A percentile compares a stretch with the other conserved stretches of the same genome.
These are phyloP conservation scores for Cathartes aura DNA, from an alignment of 2,113 vertebrate species.

Conservation along the genomic window DNA sequence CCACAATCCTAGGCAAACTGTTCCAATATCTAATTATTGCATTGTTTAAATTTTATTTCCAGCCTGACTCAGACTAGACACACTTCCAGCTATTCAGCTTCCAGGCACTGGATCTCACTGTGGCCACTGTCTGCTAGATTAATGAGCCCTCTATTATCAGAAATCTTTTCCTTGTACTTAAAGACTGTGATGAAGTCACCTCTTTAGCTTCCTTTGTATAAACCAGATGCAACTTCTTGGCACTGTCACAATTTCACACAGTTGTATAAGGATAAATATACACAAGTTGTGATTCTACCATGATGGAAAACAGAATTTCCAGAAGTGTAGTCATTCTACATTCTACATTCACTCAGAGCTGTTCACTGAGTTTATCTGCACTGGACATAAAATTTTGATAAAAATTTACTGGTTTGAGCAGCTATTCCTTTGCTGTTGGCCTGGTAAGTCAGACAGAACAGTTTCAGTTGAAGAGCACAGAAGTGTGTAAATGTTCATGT, in stretches of 20 bases:
- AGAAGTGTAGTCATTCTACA: neutral
- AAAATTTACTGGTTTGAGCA: neutral
- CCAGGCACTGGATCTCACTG: neutral
- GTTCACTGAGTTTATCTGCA: neutral
- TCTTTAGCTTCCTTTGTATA: neutral
- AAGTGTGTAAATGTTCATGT: neutral
- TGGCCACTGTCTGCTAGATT: neutral
- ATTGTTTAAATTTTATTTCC: neutral
- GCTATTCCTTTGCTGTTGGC: neutral
- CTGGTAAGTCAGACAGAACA: neutral
- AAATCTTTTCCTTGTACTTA: conserved; percentile 22
- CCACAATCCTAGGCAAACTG: neutral
- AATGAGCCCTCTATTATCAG: conserved; percentile 18
- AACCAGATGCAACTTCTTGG: neutral
- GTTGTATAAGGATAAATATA: neutral
- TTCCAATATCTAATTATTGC: neutral
- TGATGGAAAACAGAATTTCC: neutral
- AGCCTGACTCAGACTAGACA: neutral
- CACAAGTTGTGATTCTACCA: neutral
- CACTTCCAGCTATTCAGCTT: neutral
- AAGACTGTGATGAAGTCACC: neutral
- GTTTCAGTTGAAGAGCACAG: neutral
- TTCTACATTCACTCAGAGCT: neutral
- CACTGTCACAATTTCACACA: neutral
- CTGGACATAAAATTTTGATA: neutral